Base-by-base conservation (phyloP, 2,888 invertebrate species). In the Morinoia aosen region DNA sequence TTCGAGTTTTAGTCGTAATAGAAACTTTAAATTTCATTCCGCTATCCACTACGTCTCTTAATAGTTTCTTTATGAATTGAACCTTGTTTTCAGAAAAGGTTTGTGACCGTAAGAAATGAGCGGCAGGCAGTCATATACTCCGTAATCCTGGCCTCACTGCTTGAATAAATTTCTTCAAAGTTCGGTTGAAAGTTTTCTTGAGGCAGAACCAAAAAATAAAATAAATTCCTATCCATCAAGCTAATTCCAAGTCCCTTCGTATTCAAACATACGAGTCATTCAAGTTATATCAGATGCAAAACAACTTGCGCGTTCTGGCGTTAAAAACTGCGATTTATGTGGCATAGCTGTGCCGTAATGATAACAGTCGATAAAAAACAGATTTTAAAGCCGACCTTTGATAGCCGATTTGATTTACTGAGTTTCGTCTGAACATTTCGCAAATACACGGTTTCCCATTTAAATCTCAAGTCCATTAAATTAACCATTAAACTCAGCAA, bases 401-500 rank as follows among this genome's bases (percentile, higher is more conserved):
- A 76, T 33, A 76, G 76, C 76, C 33, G 76, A 33, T 25, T 76
- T 76, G 76, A 76, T 76, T 76, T 76, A 76, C 25, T 76, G 33
- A 33, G 76, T 76, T 76, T 76, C 76, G 25, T 10, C 76, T 25
- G 76, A 76, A 10, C 76, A 76, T 76, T 76, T 76, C 76, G 76
- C 76, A 76, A 76, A 76, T 76, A 76, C 33, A 76, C 76, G 25
- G 76, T 33, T 76, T 76, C 76, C 76, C 76, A 90, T 90, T 90
- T 90, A 90, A 90, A 90, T 90, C 48, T 39, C 90, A 40, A 40
- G 40, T 40, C 90, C 90, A 90, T 90, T 90, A 90, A 90, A 90
- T 90, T 48, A 90, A 19, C 90, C 90, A 90, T 90, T 90, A 90
- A 90, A 90, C 48, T 40, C 39, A 90, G 90, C 90, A 90, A 90